A percentile compares a stretch with the other conserved stretches of the same genome.
phyloP scores from a whole-genome alignment of 1,140 invertebrate species.

The Drosophila arawakana region DNA sequence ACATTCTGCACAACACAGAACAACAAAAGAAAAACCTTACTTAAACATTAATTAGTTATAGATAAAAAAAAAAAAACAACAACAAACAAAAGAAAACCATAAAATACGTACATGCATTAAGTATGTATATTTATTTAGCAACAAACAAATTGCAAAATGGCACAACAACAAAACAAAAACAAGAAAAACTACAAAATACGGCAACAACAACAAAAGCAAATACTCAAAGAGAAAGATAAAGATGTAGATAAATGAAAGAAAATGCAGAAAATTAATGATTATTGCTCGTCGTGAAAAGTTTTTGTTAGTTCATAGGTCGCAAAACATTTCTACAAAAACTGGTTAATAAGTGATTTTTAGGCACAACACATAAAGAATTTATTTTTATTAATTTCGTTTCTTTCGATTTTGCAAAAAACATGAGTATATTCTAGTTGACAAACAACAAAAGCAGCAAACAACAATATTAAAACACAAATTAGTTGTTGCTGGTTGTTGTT shows the following conservation, averaged over 20 bases:
- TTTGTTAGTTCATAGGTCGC: conserved; percentile 59
- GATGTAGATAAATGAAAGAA: conserved; percentile 42
- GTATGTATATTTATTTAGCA: conserved; percentile 60
- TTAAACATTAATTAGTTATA: conserved; percentile 47
- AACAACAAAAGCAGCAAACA: conserved; percentile 36
- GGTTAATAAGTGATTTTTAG: conserved; percentile 78
- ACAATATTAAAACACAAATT: conserved; percentile 36
- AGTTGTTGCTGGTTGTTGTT: conserved; percentile 54
- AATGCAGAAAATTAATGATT: conserved; percentile 32
- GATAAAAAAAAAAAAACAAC: conserved; percentile 25
- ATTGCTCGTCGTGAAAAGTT: conserved; percentile 68
- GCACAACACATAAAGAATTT: conserved; percentile 40
- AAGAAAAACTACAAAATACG: conserved; percentile 15
- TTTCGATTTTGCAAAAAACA: conserved; percentile 39
- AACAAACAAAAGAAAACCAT: conserved; percentile 11
- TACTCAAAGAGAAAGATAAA: conserved; percentile 48
- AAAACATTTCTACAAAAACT: conserved; percentile 59
- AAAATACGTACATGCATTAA: conserved; percentile 43
- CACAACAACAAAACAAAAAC: conserved; percentile 54
- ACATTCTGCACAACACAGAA: conserved; percentile 50
- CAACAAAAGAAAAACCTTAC: conserved; percentile 32
- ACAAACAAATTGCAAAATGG: conserved; percentile 57
- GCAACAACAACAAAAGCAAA: conserved; percentile 48
- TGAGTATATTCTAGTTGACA: conserved; percentile 82
- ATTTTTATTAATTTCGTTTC: conserved; percentile 30